Percentiles rank a stretch among this genome's conserved stretches.
These are phyloP conservation scores for Formicarius rufipectus DNA, from an alignment of 2,113 vertebrate species.

Conservation along the genomic window DNA sequence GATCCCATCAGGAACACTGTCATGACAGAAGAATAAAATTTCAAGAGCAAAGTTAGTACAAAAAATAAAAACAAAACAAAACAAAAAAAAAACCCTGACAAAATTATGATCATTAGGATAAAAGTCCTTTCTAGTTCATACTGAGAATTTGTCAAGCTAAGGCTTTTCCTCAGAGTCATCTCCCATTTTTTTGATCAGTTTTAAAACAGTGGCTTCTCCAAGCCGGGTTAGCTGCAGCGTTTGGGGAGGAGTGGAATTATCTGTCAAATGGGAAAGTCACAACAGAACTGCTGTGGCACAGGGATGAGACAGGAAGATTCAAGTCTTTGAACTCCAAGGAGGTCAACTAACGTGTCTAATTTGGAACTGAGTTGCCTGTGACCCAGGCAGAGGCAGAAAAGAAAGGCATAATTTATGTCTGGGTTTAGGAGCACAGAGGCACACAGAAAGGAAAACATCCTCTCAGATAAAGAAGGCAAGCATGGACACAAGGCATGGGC, in stretches of 20 bases:
- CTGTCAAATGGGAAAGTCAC: background rate
- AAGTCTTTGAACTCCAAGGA: background rate
- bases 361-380: background rate
- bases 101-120: background rate
- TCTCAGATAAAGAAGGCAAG: no score
- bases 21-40: background rate
- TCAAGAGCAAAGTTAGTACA: background rate
- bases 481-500: rapidly evolving
- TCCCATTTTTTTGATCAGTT: background rate
- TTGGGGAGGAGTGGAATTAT: background rate
- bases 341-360: background rate
- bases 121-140: background rate
- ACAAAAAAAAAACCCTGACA: background rate
- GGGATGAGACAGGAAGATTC: background rate
- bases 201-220: background rate
- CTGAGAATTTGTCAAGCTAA: background rate
- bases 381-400: background rate
- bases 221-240: background rate
- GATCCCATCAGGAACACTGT: background rate
- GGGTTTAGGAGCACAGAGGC: background rate
- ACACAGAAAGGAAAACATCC: background rate
- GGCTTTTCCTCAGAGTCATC: background rate
- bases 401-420: background rate
- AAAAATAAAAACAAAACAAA: no score
- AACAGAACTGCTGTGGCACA: background rate